A percentile compares a stretch with the other conserved stretches of the same genome.
phyloP scores from a whole-genome alignment of 1,140 invertebrate species.

The Thaumetopoea pityocampa region DNA sequence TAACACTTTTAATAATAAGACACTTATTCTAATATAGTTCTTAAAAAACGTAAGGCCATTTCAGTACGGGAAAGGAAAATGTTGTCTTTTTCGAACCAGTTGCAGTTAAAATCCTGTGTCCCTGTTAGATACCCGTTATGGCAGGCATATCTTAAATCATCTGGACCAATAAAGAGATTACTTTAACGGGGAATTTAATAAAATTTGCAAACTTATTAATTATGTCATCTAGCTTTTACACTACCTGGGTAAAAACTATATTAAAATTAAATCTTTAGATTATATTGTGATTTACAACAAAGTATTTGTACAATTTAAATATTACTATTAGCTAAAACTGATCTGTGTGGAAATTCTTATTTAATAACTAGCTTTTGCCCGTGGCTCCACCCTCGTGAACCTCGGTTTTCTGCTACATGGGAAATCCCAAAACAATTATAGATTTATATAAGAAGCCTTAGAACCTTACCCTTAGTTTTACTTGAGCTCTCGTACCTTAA shows the following conservation, averaged over 20 bases:
- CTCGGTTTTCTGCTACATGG: too few relatives aligned
- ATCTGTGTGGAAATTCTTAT: too few relatives aligned
- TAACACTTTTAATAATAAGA: constrained; percentile 12
- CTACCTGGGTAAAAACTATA: constrained; percentile 16
- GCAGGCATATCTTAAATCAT: constrained; percentile 64
- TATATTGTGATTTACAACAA: too few relatives aligned
- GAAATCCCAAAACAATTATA: too few relatives aligned
- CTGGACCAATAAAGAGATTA: constrained; percentile 69
- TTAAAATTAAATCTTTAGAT: constrained; percentile 10
- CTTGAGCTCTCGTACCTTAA: too few relatives aligned
- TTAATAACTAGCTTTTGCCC: too few relatives aligned
- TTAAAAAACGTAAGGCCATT: constrained; percentile 27
- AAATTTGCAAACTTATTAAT: constrained; percentile 64
- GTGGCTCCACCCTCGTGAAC: too few relatives aligned
- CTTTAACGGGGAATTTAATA: constrained; percentile 52
- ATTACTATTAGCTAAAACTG: too few relatives aligned
- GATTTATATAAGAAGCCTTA: too few relatives aligned
- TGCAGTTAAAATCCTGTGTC: constrained; percentile 69
- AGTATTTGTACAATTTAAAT: too few relatives aligned
- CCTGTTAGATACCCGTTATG: constrained; percentile 54
- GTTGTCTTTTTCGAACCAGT: constrained; percentile 73
- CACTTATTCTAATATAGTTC: constrained; percentile 21
- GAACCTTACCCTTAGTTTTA: too few relatives aligned
- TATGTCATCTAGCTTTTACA: constrained; percentile 45
- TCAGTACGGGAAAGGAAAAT: constrained; percentile 39